Evolutionary conservation across 1,140 invertebrate species (phyloP).

Genomic region (Conus betulinus): DNA sequence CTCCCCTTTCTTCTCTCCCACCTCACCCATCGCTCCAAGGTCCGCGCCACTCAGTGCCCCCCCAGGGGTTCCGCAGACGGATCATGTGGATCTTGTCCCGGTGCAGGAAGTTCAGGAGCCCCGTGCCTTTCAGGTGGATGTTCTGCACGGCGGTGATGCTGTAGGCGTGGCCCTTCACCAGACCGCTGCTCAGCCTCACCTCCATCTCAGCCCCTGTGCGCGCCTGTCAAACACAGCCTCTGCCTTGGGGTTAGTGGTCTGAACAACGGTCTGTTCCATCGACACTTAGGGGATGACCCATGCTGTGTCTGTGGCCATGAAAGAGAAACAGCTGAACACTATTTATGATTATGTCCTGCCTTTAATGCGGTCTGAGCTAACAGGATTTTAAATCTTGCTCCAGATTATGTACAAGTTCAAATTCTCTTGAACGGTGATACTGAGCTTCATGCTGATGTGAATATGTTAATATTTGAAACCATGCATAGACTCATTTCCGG

Average conservation of each 20-base stretch:
- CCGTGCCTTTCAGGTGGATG: slow-evolving; percentile 63
- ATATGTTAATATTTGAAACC: too few relatives aligned
- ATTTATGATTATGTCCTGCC: too few relatives aligned
- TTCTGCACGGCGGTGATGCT: slow-evolving; percentile 79
- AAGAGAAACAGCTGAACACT: too few relatives aligned
- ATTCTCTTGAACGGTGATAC: too few relatives aligned
- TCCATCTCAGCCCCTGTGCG: slow-evolving; percentile 75
- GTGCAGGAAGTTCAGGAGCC: slow-evolving; percentile 67
- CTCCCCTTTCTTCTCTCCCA: too few relatives aligned
- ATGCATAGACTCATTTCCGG: too few relatives aligned
- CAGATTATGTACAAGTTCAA: too few relatives aligned
- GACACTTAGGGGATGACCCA: too few relatives aligned
- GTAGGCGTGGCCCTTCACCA: slow-evolving; percentile 81
- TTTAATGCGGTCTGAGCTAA: too few relatives aligned
- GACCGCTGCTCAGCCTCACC: slow-evolving; percentile 75
- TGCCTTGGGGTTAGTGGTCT: not conserved
- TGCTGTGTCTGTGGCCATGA: too few relatives aligned
- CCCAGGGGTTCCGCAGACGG: slow-evolving; percentile 82
- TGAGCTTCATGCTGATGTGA: too few relatives aligned
- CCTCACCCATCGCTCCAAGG: slow-evolving; percentile 73
- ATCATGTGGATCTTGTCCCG: slow-evolving; percentile 71
- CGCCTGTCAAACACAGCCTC: slow-evolving; percentile 48
- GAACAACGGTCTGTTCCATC: not conserved
- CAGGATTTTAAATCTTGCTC: too few relatives aligned
- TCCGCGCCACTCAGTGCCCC: slow-evolving; percentile 94